These are phyloP conservation scores for Calameuta idolon DNA, from an alignment of 2,888 invertebrate species.

Conservation along the genomic window DNA sequence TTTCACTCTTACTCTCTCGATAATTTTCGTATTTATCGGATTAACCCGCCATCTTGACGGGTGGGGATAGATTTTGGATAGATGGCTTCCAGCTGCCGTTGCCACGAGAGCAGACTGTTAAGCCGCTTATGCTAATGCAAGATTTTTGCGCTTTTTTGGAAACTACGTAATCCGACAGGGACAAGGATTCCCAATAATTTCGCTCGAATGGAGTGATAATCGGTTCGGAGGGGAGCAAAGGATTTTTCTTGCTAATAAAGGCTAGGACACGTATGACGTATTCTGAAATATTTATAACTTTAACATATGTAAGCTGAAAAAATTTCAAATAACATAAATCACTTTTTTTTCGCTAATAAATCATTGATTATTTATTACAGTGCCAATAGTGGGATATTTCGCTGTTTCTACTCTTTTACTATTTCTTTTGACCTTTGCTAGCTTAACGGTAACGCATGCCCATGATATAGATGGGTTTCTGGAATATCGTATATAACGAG, in stretches of 20 bases:
- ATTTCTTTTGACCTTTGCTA: neutral
- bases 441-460: neutral
- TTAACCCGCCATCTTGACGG: constrained; percentile 52
- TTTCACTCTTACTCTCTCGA: constrained; percentile 27
- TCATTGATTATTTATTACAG: neutral
- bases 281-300: neutral
- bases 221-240: constrained; percentile 14
- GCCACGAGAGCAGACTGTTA: constrained; percentile 48
- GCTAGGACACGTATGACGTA: neutral
- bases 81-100: constrained; percentile 56
- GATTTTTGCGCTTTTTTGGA: constrained; percentile 65
- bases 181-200: constrained; percentile 53
- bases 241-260: neutral
- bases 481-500: neutral
- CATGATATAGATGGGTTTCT: neutral
- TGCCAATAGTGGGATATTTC: neutral
- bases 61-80: constrained; percentile 59
- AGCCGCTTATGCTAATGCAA: constrained; percentile 61
- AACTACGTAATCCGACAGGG: constrained; percentile 53
- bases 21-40: constrained; percentile 65
- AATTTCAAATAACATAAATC: neutral
- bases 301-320: neutral
- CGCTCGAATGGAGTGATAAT: constrained; percentile 50
- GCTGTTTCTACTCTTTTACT: neutral
- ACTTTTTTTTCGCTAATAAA: neutral